Evolutionary conservation across 2,797 vertebrate species (phyloP).

Genomic region (Silurus lanzhouensis): DNA sequence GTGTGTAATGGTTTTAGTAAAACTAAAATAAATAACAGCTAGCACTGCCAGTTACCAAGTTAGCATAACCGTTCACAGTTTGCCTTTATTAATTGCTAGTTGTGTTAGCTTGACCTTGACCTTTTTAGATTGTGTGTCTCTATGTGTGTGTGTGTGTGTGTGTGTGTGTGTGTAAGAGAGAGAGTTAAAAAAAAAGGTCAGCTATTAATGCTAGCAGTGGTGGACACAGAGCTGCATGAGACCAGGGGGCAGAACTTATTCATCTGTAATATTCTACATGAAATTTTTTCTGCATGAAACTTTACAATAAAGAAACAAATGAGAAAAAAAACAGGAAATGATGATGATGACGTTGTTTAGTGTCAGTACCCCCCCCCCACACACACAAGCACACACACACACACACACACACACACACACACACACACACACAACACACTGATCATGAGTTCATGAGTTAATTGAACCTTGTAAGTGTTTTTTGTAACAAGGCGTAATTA

Average conservation of each 20-base stretch:
- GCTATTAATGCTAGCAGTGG: not conserved
- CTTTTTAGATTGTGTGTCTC: not conserved
- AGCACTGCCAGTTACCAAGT: slow-evolving; percentile 3
- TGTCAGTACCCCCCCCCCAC: not conserved
- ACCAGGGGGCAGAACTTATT: not conserved
- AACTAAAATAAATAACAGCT: not conserved
- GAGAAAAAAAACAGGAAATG: not conserved
- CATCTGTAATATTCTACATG: not conserved
- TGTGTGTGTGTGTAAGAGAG: too few relatives aligned
- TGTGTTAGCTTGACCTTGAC: not conserved
- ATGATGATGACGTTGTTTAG: not conserved
- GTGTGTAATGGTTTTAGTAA: not conserved
- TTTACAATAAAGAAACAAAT: not conserved
- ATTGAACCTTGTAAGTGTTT: not conserved
- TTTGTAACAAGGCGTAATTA: too few relatives aligned
- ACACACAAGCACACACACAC: not conserved
- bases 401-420: not conserved
- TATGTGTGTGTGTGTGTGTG: too few relatives aligned
- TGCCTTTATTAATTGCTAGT: not conserved
- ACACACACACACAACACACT: not conserved
- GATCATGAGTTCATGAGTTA: not conserved
- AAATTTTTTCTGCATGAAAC: not conserved
- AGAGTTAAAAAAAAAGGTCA: too few relatives aligned
- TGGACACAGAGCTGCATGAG: not conserved
- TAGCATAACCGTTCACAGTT: not conserved